Evolutionary conservation across 1,140 invertebrate genomes (phyloP), one percentile per base, ranked within the genome.

Genomic region (Elymnias hypermnestra): DNA sequence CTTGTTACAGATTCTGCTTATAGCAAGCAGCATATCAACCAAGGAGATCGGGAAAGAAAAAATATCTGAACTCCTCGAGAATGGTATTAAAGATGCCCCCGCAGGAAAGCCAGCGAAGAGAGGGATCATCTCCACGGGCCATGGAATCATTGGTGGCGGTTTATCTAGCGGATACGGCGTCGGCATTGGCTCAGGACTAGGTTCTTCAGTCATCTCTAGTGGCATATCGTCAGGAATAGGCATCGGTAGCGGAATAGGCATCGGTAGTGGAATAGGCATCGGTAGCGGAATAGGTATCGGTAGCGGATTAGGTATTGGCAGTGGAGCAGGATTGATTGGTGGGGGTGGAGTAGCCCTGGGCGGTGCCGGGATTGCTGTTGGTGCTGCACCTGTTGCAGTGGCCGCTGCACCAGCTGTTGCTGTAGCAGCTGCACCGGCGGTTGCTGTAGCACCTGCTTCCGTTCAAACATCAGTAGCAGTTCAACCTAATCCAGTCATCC

Each of bases 401-500:
- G 53, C 47, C 3, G 82, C 71, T 6, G 72, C 76, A 3, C 69
- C 76, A 3, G 69, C 72, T 1, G 71, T 73, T 0, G 70, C 72
- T 10, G 76, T 68, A 7, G 67, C 75, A 0, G 70, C 78, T 1
- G 56, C 73, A 0, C 57, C 66, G 0, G 57, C 57, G 1, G 64
- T 50, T 49, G 37, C 70, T 48, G 63, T 49, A 28, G 40, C 67
- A 46, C 57, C 87, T 85, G 39, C 74, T 51, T 41, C 89, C 83
- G 28, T 89, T 82, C 63, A 89, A 87, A 50, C 90, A 85, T 44
- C 87, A 83, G 57, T 89, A 84, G 31, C 86, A 72, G 53, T 79
- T 13, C 85, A 88, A 52, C 87, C 89, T 0, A 89, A 90, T 52
- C 89, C 89, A 5, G 88, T 90, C 0, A 86, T 88, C n/a, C 83